A percentile compares a stretch with the other conserved stretches of the same genome.
Evolutionary conservation across 2,113 vertebrate genomes (phyloP).

Genomic region (Sardina pilchardus): DNA sequence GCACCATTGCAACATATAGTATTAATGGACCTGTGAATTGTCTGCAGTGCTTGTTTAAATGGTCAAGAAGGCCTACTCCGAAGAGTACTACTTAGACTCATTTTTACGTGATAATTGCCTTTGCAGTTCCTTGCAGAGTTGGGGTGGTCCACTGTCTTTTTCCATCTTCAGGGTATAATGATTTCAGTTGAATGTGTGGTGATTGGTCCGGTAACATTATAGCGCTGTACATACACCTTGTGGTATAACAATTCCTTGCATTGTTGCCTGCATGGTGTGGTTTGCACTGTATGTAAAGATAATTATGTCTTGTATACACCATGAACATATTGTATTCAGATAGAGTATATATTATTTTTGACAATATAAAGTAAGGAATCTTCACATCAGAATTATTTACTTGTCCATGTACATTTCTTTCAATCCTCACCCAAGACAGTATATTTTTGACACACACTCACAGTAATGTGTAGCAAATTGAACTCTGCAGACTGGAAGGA

Average conservation of each 20-base stretch:
- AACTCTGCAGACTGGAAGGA: background rate
- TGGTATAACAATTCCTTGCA: background rate
- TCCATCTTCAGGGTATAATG: background rate
- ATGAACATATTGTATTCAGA: background rate
- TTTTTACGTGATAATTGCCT: background rate
- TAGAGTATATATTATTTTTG: background rate
- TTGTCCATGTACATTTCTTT: background rate
- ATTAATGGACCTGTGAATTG: background rate
- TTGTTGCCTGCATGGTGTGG: slow-evolving; percentile 45
- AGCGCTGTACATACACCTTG: background rate
- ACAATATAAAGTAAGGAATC: background rate
- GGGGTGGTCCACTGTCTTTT: background rate
- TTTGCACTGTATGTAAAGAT: slow-evolving; percentile 26
- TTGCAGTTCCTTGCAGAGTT: background rate
- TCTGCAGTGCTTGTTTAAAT: background rate
- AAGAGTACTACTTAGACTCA: background rate
- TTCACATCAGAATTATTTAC: background rate
- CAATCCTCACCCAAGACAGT: background rate
- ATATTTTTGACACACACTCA: background rate
- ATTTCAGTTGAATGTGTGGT: background rate
- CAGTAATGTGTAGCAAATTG: background rate
- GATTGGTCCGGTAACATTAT: background rate
- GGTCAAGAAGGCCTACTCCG: background rate
- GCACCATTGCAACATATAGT: background rate
- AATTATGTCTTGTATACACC: background rate